phyloP scores from a whole-genome alignment of 2,113 vertebrate species.

The Emberiza fucata region DNA sequence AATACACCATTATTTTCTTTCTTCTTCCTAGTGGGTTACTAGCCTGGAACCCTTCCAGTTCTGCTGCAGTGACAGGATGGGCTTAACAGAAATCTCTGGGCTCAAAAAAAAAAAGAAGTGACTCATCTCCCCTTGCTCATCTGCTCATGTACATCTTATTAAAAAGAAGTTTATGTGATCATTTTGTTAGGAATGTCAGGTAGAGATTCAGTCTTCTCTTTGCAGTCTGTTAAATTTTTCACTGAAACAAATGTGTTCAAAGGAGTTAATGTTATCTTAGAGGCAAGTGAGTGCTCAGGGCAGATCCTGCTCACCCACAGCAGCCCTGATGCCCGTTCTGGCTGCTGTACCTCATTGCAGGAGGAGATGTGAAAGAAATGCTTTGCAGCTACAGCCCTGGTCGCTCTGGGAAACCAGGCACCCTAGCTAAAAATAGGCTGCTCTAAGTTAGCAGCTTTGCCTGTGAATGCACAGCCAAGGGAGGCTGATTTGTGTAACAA shows the following conservation, averaged over 20 bases:
- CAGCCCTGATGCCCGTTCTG: not conserved
- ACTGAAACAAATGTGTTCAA: not conserved
- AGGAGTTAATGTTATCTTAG: not conserved
- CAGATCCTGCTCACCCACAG: accelerated
- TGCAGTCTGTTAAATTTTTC: not conserved
- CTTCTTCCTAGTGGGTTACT: not conserved
- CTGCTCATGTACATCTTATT: not conserved
- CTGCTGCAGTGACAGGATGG: not conserved
- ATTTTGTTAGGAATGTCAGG: not conserved
- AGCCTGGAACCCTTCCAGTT: not conserved
- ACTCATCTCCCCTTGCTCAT: not conserved
- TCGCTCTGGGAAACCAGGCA: constrained; percentile 20
- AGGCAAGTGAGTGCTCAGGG: not conserved
- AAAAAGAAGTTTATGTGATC: not conserved
- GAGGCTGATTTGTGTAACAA: not conserved
- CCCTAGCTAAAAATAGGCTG: not conserved
- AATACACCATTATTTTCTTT: constrained; percentile 22
- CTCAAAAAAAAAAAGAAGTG: not conserved
- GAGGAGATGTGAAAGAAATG: not conserved
- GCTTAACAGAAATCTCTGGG: not conserved
- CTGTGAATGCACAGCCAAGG: not conserved
- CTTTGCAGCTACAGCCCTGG: not conserved
- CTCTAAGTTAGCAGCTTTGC: not conserved
- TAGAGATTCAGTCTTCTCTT: not conserved
- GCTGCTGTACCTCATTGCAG: not conserved